Base-by-base conservation (phyloP, 2,797 vertebrate genomes). In the Lepilemur septentrionalis region DNA sequence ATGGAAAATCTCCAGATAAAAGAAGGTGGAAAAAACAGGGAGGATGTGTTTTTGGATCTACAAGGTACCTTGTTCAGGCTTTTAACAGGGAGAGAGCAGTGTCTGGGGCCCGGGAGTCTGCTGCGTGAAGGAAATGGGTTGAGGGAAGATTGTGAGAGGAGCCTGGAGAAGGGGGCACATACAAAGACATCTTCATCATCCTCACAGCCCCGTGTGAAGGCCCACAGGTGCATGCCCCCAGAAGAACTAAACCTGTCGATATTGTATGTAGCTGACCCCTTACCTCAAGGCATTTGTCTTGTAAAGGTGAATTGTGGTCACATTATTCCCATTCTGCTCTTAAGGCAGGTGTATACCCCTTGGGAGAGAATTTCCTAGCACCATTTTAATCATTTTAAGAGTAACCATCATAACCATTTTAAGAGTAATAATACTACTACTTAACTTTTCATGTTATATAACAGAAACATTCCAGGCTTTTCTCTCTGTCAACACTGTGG, bases 391-490 rank as follows among this genome's bases (percentile, higher is more conserved):
- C 61, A 76, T 28, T 38, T 38, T 38, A 38, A 38, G 38, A 38
- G 38, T 38, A 38, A 38, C 38, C 38, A 38, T 38, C 38, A 38
- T 38, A 38, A 38, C 38, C 38, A 38, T 38, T 38, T 38, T 50
- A 73, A 63, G 76, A 10, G 9, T 59, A 65, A 28, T 63, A 46
- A 22, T 10, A 25, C 32, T 65, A n/a, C 13, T 23, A 15, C 6
- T 57, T 67, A 35, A 23, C 81, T 69, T 75, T 69, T 85, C 32
- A 8, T 46, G 2, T 94, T 17, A 14, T 12, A 50, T 67, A 43
- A 22, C 25, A 83, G 75, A 65, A 87, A 86, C 55, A 63, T 38
- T 76, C 57, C 73, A 23, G 69, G 75, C 11, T 88, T 80, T 70
- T 81, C 48, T 96, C 35, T 81, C 32, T 92, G 6, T 84, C 14